phyloP scores from a whole-genome alignment of 2,797 vertebrate species.

The Orestias chungarensis region DNA sequence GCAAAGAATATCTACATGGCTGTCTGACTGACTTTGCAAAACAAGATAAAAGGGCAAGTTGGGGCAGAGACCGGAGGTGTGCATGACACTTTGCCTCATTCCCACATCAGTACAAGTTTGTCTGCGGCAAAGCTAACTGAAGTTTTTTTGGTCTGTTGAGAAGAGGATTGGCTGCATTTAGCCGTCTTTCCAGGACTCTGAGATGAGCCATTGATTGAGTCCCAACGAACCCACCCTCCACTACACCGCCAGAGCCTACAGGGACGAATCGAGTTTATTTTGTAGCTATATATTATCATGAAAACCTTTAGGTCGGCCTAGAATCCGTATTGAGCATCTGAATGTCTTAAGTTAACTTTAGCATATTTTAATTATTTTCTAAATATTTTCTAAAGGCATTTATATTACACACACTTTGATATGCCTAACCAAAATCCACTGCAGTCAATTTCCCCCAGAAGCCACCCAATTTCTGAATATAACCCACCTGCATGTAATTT shows the following conservation, averaged over 20 bases:
- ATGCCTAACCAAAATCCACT: neutral
- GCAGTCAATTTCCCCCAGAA: neutral
- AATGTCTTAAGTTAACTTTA: neutral
- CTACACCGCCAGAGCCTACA: neutral
- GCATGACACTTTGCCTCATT: slow-evolving; percentile 49
- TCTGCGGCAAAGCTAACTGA: slow-evolving; percentile 5
- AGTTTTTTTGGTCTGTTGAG: slow-evolving; percentile 1
- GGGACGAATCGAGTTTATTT: neutral
- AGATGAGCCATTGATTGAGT: neutral
- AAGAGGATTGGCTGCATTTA: neutral
- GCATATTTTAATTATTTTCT: neutral
- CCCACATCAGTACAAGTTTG: slow-evolving; percentile 34
- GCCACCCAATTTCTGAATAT: neutral
- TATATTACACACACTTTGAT: neutral
- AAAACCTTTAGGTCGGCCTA: neutral
- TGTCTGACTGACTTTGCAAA: slow-evolving; percentile 57
- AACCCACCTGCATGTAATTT: neutral
- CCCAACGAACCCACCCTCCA: neutral
- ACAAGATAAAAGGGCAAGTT: slow-evolving; percentile 70
- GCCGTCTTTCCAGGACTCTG: neutral
- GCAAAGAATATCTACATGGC: slow-evolving; percentile 46
- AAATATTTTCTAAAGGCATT: neutral
- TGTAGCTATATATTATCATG: neutral
- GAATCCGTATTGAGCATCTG: neutral
- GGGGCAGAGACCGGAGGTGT: slow-evolving; percentile 61